Base-by-base conservation (phyloP, 35 echinoderm and acorn worm species). In the Ophioderma brevispina region DNA sequence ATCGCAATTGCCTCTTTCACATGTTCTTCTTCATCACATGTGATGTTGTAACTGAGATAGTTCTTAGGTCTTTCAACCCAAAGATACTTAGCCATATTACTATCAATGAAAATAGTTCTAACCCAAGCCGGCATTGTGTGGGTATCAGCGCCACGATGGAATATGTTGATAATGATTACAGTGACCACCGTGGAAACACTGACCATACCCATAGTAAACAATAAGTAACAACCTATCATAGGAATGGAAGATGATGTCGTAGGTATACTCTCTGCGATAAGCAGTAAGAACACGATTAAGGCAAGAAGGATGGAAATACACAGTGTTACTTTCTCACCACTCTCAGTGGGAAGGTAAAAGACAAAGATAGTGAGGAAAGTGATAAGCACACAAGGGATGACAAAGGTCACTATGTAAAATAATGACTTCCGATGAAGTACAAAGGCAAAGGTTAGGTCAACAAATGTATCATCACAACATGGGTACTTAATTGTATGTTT, bases 151-250 rank as follows among this genome's bases (percentile, higher is more conserved):
- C 93, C 87, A 3, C 96, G 92, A 81, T 95, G 93, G 83, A 94
- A 94, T 35, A 98, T 80, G 86, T 98, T 94, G 35, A 98, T 94
- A 38, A 92, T 91, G 31, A 98, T 95, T 55, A 98, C 93, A 17
- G 96, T 98, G 13, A 94, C 80, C 1, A 94, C 86, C 25, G 92
- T 98, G 18, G 96, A 98, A 18, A 98, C 82, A 33, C 90, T 92
- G 50, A 98, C 96, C 85, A 98, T 94, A 18, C 86, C 92, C 96
- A 98, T 98, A 40, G 93, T 95, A 87, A 98, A 98, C 75, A 98
- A 80, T 33, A 98, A 87, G 64, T 98, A 98, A 55, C 89, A 85
- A 78, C 93, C 96, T 39, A 98, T 98, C 63, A 98, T 87, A 37
- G 96, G 96, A 31, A 98, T 91, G 31, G 89, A 89, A 37, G 91